These are phyloP conservation scores for Protophormia terraenovae DNA, from an alignment of 2,888 invertebrate genomes.

Conservation along the genomic window DNA sequence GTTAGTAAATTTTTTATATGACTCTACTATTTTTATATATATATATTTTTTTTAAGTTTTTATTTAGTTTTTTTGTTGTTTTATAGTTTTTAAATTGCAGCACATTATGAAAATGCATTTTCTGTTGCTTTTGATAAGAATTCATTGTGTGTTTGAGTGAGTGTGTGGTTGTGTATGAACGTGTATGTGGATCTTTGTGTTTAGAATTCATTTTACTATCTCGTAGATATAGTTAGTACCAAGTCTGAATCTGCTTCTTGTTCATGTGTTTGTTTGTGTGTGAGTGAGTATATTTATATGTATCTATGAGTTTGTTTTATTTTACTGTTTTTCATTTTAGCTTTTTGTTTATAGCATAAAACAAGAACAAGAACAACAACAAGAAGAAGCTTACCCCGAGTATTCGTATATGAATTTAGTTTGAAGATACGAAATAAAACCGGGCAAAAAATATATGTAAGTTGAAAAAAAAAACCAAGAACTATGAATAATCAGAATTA, in stretches of 20 bases:
- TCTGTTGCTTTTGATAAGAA: conserved; percentile 58
- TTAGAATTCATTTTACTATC: background rate
- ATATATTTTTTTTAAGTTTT: background rate
- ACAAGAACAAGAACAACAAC: background rate
- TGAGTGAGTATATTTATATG: background rate
- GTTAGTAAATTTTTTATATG: background rate
- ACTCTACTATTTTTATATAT: background rate
- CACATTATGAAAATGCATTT: conserved; percentile 64
- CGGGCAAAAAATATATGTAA: background rate
- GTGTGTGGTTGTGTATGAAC: background rate
- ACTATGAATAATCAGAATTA: conserved; percentile 55
- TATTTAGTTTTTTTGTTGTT: conserved; percentile 4
- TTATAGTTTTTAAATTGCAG: conserved; percentile 64
- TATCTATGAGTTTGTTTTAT: background rate
- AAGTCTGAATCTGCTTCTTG: background rate
- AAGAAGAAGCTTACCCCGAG: background rate
- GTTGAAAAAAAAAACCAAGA: background rate
- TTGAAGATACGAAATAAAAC: background rate
- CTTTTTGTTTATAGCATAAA: background rate
- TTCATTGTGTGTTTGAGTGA: background rate
- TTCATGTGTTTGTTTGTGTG: background rate
- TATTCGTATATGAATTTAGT: background rate
- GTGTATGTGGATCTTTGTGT: background rate
- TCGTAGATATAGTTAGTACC: background rate
- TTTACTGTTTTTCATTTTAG: conserved; percentile 15